Base-by-base conservation (phyloP, 2,113 vertebrate species). In the Hippocampus mohnikei region DNA sequence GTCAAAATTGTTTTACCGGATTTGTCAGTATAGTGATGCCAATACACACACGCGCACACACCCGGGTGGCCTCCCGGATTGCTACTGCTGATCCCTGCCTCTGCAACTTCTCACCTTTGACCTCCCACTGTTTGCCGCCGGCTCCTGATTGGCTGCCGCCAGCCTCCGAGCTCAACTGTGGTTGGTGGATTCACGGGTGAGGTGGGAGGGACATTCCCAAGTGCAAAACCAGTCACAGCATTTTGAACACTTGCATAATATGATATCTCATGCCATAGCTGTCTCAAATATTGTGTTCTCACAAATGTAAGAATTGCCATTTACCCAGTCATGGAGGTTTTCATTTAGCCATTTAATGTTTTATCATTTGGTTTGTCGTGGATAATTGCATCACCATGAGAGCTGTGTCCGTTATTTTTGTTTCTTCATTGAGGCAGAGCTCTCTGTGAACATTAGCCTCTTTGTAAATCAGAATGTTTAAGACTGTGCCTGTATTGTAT, bases 61-160 rank as follows among this genome's bases (percentile, higher is more conserved):
- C 79, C 75, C 70, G 72, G 80, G 62, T 78, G 83, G 82, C 78
- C 65, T 74, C 74, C 76, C 75, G 83, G 82, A 83, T 78, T 86
- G 84, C 81, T 88, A 84, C 87, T 89, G 81, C 86, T 87, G 84
- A 85, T 69, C 76, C 83, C 79, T 76, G 83, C 82, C 82, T 88
- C 81, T 86, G 81, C 84, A 71, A 87, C 88, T 86, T 86, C 76
- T 89, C 79, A 85, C 81, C 75, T 82, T 81, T 84, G 90, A 91
- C 90, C 91, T 88, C 77, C 80, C 89, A 91, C 90, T 90, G 89
- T 92, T 78, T 70, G 69, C 73, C 13, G 58, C 72, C 77, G 81
- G 74, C 82, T 86, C 62, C 73, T 69, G 86, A 89, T 84, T 82
- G 82, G 85, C 77, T 83, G 75, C 84, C 67, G 78, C 83, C 81